Evolutionary conservation across 2,113 vertebrate species (phyloP).

Genomic region (Electrona antarctica): DNA sequence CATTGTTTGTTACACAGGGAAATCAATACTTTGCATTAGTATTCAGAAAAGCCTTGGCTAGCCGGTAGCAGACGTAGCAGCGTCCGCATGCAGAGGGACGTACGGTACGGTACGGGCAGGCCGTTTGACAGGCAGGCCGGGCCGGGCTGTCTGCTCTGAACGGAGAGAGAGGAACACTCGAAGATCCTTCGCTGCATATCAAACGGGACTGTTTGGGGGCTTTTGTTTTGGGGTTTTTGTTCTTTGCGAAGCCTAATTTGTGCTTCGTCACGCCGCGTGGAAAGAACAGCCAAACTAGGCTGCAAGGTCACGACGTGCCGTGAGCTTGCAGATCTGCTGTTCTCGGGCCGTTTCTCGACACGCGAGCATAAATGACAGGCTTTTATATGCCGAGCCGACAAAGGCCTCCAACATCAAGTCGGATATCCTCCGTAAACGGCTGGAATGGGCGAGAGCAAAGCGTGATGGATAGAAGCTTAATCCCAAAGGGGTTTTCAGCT

Average conservation of each 20-base stretch:
- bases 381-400: too few species aligned
- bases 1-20: slow-evolving; percentile 59
- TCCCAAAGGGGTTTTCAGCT: background rate
- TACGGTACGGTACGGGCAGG: slow-evolving; percentile 31
- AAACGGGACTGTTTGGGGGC: slow-evolving; percentile 12
- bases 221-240: too few species aligned
- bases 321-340: too few species aligned
- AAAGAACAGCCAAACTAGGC: too few species aligned
- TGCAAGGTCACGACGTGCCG: too few species aligned
- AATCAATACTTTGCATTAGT: slow-evolving; percentile 79
- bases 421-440: too few species aligned
- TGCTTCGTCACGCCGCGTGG: too few species aligned
- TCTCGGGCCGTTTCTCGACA: too few species aligned
- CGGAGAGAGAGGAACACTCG: slow-evolving; percentile 21
- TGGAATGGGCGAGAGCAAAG: background rate
- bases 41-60: slow-evolving; percentile 72
- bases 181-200: slow-evolving; percentile 44
- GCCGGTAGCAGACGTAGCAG: slow-evolving; percentile 59
- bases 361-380: too few species aligned
- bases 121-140: slow-evolving; percentile 48
- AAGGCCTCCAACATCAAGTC: too few species aligned
- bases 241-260: too few species aligned
- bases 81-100: background rate
- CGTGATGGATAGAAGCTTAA: slow-evolving; percentile 1
- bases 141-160: slow-evolving; percentile 16